phyloP scores from a whole-genome alignment of 2,888 invertebrate species.

The Euproctis similis region DNA sequence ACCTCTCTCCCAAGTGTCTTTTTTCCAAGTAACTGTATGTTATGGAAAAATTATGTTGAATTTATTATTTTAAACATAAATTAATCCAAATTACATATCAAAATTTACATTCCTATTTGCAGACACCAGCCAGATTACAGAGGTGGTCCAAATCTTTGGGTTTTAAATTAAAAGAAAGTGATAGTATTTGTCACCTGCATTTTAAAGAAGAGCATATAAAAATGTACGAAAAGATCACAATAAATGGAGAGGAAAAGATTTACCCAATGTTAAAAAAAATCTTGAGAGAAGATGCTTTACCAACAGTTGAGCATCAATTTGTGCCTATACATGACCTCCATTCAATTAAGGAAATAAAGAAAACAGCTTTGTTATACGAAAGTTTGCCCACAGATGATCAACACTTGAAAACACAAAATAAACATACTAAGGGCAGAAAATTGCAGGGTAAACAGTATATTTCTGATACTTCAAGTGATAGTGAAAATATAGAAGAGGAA shows the following conservation, averaged over 20 bases:
- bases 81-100: too few species aligned
- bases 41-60: not conserved
- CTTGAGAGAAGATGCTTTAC: slow-evolving; percentile 7
- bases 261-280: slow-evolving; percentile 4
- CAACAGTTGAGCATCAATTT: slow-evolving; percentile 9
- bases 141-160: slow-evolving; percentile 4
- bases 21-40: not conserved
- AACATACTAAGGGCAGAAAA: not conserved
- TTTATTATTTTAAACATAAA: too few species aligned
- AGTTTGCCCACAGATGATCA: not conserved
- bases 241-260: slow-evolving; percentile 2
- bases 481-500: not conserved
- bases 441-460: not conserved
- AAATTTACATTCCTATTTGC: too few species aligned
- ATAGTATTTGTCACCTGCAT: slow-evolving; percentile 12
- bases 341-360: not conserved
- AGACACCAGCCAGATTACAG: not conserved
- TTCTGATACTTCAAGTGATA: not conserved
- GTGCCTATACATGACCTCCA: slow-evolving; percentile 1
- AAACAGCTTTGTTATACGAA: not conserved
- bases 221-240: slow-evolving; percentile 7
- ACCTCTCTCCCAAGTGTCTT: too few species aligned
- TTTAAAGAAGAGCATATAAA: slow-evolving; percentile 12
- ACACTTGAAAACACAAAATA: not conserved
- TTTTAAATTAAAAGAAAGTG: slow-evolving; percentile 6